These are phyloP conservation scores for Lasioglossum leucozonium DNA, from an alignment of 2,888 invertebrate species.

Conservation along the genomic window DNA sequence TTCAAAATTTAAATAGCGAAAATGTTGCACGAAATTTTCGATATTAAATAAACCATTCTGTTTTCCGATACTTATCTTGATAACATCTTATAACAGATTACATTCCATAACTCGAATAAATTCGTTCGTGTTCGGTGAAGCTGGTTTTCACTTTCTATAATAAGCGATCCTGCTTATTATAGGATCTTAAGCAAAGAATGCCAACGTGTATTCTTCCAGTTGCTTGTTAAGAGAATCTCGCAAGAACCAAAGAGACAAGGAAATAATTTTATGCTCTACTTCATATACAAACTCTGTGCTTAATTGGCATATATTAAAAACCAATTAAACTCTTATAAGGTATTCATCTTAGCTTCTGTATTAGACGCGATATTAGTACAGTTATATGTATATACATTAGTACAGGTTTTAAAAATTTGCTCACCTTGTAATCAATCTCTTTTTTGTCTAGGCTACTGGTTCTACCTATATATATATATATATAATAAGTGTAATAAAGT, in stretches of 20 bases:
- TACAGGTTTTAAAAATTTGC: not conserved
- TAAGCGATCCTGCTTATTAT: slow-evolving; percentile 19
- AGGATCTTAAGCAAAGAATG: slow-evolving; percentile 4
- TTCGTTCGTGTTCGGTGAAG: slow-evolving; percentile 14
- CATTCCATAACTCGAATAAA: not conserved
- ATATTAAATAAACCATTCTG: not conserved
- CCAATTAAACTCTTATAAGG: slow-evolving; percentile 48
- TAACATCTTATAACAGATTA: not conserved
- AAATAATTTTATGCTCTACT: slow-evolving; percentile 63
- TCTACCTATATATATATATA: not conserved
- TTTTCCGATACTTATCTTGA: not conserved
- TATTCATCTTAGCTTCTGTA: slow-evolving; percentile 5
- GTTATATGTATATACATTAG: slow-evolving; percentile 22
- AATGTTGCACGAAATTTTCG: not conserved
- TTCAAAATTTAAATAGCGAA: not conserved
- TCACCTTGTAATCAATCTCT: slow-evolving; percentile 17
- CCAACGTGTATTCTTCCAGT: slow-evolving; percentile 13
- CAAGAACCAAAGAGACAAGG: slow-evolving; percentile 26
- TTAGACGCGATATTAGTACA: slow-evolving; percentile 18
- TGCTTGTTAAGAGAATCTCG: not conserved
- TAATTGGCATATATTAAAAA: slow-evolving; percentile 63
- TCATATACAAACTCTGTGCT: slow-evolving; percentile 40
- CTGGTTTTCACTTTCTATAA: slow-evolving; percentile 40
- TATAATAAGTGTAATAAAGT: not conserved
- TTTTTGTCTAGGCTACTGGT: not conserved